Percentiles rank a stretch among this genome's conserved stretches.
phyloP scores from a whole-genome alignment of 2,113 vertebrate genomes.

The Lepus timidus region DNA sequence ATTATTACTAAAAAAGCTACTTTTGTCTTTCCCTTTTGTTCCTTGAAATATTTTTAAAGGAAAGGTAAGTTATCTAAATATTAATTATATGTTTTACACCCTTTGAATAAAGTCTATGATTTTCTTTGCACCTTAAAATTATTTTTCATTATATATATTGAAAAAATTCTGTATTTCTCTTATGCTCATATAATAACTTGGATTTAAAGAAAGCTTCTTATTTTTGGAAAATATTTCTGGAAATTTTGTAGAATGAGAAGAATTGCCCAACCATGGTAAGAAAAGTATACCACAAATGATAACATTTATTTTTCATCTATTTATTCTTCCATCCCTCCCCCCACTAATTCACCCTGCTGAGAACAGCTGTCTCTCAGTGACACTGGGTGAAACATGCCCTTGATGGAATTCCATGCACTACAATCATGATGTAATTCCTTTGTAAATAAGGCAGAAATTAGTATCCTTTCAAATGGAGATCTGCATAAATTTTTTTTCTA shows the following conservation, averaged over 20 bases:
- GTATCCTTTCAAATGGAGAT: neutral
- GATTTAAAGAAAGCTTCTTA: neutral
- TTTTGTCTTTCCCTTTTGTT: neutral
- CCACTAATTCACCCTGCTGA: neutral
- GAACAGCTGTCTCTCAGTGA: neutral
- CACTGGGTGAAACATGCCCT: neutral
- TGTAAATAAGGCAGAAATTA: neutral
- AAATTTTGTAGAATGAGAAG: neutral
- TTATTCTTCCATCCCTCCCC: neutral
- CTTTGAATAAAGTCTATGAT: neutral
- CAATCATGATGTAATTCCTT: neutral
- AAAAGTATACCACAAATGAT: neutral
- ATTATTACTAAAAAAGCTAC: neutral
- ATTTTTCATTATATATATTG: neutral
- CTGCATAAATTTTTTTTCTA: neutral
- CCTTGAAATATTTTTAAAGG: neutral
- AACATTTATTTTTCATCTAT: neutral
- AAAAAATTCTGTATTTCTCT: conserved; percentile 16
- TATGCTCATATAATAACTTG: neutral
- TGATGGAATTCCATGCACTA: neutral
- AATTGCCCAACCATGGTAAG: neutral
- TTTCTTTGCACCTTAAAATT: conserved; percentile 43
- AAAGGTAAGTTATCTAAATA: neutral
- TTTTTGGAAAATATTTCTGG: conserved; percentile 12
- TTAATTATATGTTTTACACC: neutral